A percentile compares a stretch with the other conserved stretches of the same genome.
Conservation (phyloP, 2,113 vertebrate genomes). For the Tylochromis polylepis region DNA sequence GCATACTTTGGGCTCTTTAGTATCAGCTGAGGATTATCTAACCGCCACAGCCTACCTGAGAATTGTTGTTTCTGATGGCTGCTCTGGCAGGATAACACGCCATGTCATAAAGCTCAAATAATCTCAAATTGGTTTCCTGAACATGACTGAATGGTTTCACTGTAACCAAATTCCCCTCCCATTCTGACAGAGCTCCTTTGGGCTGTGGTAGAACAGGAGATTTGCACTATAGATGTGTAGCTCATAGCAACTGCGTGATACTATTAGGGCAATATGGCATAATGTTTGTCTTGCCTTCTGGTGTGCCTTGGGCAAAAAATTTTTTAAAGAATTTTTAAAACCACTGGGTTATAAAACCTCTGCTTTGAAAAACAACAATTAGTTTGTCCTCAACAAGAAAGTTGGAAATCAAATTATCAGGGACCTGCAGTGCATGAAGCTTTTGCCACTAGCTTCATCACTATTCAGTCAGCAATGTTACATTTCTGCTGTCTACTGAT, state of each 20-base stretch:
- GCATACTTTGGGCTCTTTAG: accelerated
- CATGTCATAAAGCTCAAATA: neutral
- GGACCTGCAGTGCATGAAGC: neutral
- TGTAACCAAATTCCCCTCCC: neutral
- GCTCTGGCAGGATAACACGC: neutral
- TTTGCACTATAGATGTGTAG: neutral
- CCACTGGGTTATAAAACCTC: neutral
- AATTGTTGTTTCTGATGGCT: neutral
- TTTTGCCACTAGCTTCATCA: neutral
- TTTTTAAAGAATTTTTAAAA: neutral
- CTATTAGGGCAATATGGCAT: neutral
- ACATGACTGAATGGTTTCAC: neutral
- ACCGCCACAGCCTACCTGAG: neutral
- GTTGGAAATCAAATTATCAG: neutral
- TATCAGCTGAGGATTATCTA: neutral
- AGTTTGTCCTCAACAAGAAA: neutral
- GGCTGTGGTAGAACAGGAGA: neutral
- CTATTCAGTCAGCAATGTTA: neutral
- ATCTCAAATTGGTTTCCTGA: neutral
- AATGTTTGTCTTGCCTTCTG: neutral
- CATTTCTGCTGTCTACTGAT: neutral
- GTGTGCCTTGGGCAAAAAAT: neutral
- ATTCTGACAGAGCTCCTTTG: neutral
- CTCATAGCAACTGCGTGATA: neutral
- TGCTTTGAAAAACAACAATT: neutral